These are phyloP conservation scores for Epizoanthus scotinus DNA, from an alignment of 92 coral and sea anemone genomes.

Conservation along the genomic window DNA sequence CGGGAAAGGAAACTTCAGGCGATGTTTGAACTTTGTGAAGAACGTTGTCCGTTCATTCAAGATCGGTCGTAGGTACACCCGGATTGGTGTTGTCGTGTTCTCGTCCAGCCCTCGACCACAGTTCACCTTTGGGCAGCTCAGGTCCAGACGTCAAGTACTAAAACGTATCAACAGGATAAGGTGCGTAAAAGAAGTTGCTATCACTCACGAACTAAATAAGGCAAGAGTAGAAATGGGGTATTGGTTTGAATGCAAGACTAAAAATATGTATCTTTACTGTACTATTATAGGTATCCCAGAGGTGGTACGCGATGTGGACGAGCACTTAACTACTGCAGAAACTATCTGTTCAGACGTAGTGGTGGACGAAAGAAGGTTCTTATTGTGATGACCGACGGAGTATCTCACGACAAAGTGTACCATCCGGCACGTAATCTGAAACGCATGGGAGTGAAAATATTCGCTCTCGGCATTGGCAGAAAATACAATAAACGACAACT, in stretches of 20 bases:
- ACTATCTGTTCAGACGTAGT: constrained; percentile 21
- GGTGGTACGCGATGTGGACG: constrained; percentile 47
- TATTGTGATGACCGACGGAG: constrained; percentile 83
- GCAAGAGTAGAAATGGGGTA: too few species aligned
- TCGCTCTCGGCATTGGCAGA: constrained; percentile 84
- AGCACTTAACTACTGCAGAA: constrained; percentile 9
- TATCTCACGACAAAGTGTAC: constrained; percentile 62
- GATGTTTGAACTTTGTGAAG: constrained; percentile 55
- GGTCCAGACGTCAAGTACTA: constrained; percentile 38
- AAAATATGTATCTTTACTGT: too few species aligned
- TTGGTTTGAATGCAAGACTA: too few species aligned
- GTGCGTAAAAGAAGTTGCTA: background rate
- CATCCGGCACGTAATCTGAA: constrained; percentile 64
- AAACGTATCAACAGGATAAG: constrained; percentile 38
- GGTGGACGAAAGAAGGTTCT: constrained; percentile 51
- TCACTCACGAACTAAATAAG: too few species aligned
- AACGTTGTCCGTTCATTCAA: constrained; percentile 66
- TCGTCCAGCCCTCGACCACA: constrained; percentile 48
- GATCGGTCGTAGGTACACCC: constrained; percentile 49
- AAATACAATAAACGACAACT: constrained; percentile 77
- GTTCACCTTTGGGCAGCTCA: constrained; percentile 42
- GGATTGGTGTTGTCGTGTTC: constrained; percentile 62
- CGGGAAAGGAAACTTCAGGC: constrained; percentile 37
- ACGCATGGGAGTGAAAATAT: constrained; percentile 77
- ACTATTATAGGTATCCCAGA: constrained; percentile 36